Evolutionary conservation across 1,140 invertebrate species (phyloP).

Genomic region (Anthonomus grandis): DNA sequence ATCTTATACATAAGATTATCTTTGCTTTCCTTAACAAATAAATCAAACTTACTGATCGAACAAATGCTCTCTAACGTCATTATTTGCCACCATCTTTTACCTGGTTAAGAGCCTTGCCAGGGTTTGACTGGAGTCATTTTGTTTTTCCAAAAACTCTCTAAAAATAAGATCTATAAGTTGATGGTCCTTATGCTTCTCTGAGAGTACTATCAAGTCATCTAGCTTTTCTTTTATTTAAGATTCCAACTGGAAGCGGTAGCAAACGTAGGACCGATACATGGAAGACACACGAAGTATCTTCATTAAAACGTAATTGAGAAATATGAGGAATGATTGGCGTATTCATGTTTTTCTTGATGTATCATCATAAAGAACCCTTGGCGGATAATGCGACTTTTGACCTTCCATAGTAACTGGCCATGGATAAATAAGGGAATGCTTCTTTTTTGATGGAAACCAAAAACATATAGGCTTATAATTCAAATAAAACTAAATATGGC

Average conservation of each 20-base stretch:
- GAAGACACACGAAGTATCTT: conserved; percentile 65
- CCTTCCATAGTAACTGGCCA: conserved; percentile 76
- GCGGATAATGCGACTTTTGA: conserved; percentile 72
- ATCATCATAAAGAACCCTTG: conserved; percentile 67
- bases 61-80: conserved; percentile 32
- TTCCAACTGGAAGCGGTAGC: conserved; percentile 64
- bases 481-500: no score
- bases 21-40: conserved; percentile 26
- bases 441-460: no score
- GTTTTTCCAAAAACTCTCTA: conserved; percentile 66
- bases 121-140: conserved; percentile 47
- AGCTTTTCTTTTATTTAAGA: conserved; percentile 66
- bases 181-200: conserved; percentile 62
- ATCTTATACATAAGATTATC: conserved; percentile 23
- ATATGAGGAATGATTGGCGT: conserved; percentile 69
- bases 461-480: no score
- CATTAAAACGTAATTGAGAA: conserved; percentile 77
- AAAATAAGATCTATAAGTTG: conserved; percentile 70
- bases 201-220: conserved; percentile 59
- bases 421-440: conserved; percentile 78
- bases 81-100: conserved; percentile 27
- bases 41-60: conserved; percentile 37
- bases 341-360: conserved; percentile 72
- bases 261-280: conserved; percentile 62
- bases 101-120: conserved; percentile 27